Base-by-base conservation (phyloP, 2,888 invertebrate species). In the Drosophila pegasa region DNA sequence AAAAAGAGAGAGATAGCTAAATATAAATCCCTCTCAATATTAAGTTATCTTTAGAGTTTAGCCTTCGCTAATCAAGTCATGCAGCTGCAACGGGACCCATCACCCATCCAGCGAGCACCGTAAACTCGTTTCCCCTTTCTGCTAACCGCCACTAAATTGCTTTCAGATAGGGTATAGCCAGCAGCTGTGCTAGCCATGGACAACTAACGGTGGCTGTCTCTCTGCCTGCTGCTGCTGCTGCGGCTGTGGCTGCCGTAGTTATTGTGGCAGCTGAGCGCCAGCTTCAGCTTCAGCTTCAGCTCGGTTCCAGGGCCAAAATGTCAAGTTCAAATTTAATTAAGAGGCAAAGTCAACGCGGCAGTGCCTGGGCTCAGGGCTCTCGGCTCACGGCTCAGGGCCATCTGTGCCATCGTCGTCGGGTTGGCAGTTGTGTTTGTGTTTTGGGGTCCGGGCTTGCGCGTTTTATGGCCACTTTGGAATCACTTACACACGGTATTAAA, bases 281-380 rank as follows among this genome's bases (percentile, higher is more conserved):
- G n/a, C n/a, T n/a, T n/a, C n/a, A n/a, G n/a, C n/a, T n/a, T 38
- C 61, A 29, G 58, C 45, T 37, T 16, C 58, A 41, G 65, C 27
- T 35, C 50, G 20, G 52, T 40, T 43, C 67, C 78, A 70, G 55
- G 75, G 66, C 75, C 62, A 67, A 75, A 85, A 85, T 80, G 80
- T 87, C 80, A 87, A 86, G 86, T 86, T 84, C 80, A 85, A 86
- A 82, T 74, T 87, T 86, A 82, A 86, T 84, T 87, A 87, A 68
- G 64, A 73, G 57, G 22, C 62, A 74, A 41, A 18, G 33, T 14
- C 40, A 20, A 40, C 40, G 40, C 14, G 12, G 55, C 57, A 35
- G 14, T 37, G 55, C 58, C 73, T 33, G 35, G 37, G 75, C 75
- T 57, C 47, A 35, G 6, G 14, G 35, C 12, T 41, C 43, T 14